These are phyloP conservation scores for Planiliza haematocheilus DNA, from an alignment of 2,113 vertebrate genomes.

Conservation along the genomic window DNA sequence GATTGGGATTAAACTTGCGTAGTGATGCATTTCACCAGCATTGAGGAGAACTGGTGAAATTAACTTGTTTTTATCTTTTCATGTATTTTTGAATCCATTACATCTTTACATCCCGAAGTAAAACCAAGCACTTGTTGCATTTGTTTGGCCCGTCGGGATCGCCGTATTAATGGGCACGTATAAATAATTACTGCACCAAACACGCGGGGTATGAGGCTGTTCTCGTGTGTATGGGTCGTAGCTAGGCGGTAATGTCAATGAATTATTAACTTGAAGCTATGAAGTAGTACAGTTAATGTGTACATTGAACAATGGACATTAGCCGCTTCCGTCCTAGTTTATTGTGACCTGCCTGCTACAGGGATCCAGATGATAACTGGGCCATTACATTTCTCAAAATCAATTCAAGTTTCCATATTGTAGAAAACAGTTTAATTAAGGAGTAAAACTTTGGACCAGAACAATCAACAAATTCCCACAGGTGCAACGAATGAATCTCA, in stretches of 20 bases:
- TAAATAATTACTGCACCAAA: neutral
- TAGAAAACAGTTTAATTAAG: slow-evolving; percentile 24
- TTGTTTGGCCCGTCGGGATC: too few species aligned
- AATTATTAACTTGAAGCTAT: neutral
- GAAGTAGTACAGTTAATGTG: neutral
- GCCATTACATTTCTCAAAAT: neutral
- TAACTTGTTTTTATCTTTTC: neutral
- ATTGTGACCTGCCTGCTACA: neutral
- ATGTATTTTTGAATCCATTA: neutral
- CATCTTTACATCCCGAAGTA: neutral
- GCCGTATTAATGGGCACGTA: neutral
- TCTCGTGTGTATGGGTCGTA: too few species aligned
- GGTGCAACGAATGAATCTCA: neutral
- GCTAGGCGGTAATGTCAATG: too few species aligned
- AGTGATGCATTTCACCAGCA: too few species aligned
- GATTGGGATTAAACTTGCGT: too few species aligned
- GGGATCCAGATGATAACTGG: neutral
- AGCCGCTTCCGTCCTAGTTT: neutral
- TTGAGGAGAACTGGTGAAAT: too few species aligned
- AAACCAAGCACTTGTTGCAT: too few species aligned
- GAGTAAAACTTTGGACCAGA: neutral
- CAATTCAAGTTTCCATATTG: too few species aligned
- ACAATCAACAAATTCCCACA: neutral
- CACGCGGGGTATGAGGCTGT: too few species aligned
- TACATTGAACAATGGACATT: too few species aligned